Evolutionary conservation across 2,113 vertebrate genomes (phyloP).

Genomic region (Mormoops blainvillei): DNA sequence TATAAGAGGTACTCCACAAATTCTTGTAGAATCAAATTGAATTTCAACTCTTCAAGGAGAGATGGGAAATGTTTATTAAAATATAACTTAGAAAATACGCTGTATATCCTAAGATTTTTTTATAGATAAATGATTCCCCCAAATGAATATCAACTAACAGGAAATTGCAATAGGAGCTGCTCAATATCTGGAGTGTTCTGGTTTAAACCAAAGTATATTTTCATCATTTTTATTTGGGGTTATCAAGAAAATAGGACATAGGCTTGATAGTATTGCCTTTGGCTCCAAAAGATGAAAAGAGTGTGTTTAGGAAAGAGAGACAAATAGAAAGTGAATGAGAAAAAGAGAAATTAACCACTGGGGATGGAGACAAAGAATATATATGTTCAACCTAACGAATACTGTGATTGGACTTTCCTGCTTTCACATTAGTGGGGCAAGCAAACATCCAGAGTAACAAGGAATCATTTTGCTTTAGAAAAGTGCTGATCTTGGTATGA

Average conservation of each 20-base stretch:
- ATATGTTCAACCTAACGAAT: background rate
- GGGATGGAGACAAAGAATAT: background rate
- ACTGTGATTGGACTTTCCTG: background rate
- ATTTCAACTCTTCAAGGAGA: conserved; percentile 4
- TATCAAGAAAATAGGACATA: conserved; percentile 25
- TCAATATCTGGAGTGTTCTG: background rate
- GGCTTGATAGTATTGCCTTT: background rate
- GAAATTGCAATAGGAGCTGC: background rate
- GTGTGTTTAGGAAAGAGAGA: background rate
- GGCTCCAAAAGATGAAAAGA: background rate
- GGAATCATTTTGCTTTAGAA: background rate
- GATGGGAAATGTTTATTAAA: conserved; percentile 22
- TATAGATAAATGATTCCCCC: background rate
- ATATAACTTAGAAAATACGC: background rate
- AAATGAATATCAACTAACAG: background rate
- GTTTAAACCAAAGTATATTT: background rate
- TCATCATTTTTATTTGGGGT: conserved; percentile 34
- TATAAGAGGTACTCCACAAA: background rate
- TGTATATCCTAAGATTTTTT: background rate
- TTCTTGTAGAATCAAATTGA: background rate
- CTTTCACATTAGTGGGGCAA: background rate
- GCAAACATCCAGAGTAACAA: background rate
- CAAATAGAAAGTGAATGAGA: conserved; percentile 15
- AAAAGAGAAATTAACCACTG: background rate
- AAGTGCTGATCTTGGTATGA: background rate